Evolutionary conservation across 2,888 invertebrate species (phyloP), one percentile per base, ranked within the genome.

Genomic region (Bruchidius siliquastri): DNA sequence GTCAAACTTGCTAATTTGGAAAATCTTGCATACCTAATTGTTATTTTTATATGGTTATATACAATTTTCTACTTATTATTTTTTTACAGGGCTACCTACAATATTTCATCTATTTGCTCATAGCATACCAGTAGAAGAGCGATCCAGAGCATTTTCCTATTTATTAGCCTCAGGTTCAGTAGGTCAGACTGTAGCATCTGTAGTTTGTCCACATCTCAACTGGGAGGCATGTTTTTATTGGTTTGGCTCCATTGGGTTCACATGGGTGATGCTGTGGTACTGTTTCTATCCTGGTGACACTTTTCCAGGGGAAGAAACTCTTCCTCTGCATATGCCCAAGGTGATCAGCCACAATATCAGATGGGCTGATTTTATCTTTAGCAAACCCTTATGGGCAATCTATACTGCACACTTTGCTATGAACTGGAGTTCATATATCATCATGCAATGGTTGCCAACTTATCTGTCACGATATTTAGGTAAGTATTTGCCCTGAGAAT

Each of bases 351-450:
- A 88, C 75, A 90, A 87, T 81, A 88, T 91, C 70, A 86, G 88
- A 67, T 92, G 92, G 92, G 88, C 87, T 20, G 91, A 91, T 83
- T 92, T 92, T 80, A 85, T 93, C 69, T 85, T 88, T 68, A 90
- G 91, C 81, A 92, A 92, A 90, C 90, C 92, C 0, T 85, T 93
- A 30, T 92, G 92, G 92, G 91, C 93, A 4, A 89, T 93, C 78
- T 93, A 93, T 81, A 88, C 91, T 74, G 93, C 93, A 49, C 93
- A 93, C 85, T 93, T 93, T 84, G 90, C 92, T 30, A 93, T 93
- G 93, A 93, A 93, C 84, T 93, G 93, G 93, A 91, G 91, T 72
- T 93, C 92, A 80, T 93, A 93, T 82, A 93, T 93, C 77, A 92
- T 93, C 79, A 93, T 93, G 92, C 92, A 92, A 83, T 93, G 93